A percentile compares a stretch with the other conserved stretches of the same genome.
Evolutionary conservation across 2,888 invertebrate species (phyloP).

Genomic region (Trissolcus brochymenae): DNA sequence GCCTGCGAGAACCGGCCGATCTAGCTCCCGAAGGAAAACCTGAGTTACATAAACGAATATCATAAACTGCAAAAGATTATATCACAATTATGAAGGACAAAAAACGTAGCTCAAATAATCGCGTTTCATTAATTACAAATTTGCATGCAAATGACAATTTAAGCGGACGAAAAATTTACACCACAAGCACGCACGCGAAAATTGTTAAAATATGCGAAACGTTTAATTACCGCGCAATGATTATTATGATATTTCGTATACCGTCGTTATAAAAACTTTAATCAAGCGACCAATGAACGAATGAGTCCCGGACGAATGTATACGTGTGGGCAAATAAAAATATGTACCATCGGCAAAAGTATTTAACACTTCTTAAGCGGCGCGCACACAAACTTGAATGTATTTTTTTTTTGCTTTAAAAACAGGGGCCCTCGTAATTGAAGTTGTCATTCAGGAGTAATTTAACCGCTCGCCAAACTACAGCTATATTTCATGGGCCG

Average conservation of each 20-base stretch:
- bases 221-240: too few species aligned
- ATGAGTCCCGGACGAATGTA: too few species aligned
- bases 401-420: background rate
- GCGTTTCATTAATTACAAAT: conserved; percentile 11
- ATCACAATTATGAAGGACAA: conserved; percentile 30
- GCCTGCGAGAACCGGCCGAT: conserved; percentile 29
- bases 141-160: conserved; percentile 3
- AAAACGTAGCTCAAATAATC: conserved; percentile 6
- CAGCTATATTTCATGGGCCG: conserved; percentile 27
- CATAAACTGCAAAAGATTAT: conserved; percentile 36
- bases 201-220: too few species aligned
- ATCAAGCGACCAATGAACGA: too few species aligned
- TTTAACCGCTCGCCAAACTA: conserved; percentile 25
- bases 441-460: conserved; percentile 39
- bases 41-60: conserved; percentile 28
- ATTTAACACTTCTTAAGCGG: conserved; percentile 1
- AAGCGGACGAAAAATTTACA: background rate
- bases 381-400: background rate
- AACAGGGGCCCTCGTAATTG: conserved; percentile 19
- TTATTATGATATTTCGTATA: too few species aligned
- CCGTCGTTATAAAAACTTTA: too few species aligned
- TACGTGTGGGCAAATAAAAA: too few species aligned
- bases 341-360: background rate
- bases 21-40: conserved; percentile 32
- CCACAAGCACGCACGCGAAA: background rate